Conservation (phyloP, 2,113 vertebrate genomes). For the Catharus minimus region DNA sequence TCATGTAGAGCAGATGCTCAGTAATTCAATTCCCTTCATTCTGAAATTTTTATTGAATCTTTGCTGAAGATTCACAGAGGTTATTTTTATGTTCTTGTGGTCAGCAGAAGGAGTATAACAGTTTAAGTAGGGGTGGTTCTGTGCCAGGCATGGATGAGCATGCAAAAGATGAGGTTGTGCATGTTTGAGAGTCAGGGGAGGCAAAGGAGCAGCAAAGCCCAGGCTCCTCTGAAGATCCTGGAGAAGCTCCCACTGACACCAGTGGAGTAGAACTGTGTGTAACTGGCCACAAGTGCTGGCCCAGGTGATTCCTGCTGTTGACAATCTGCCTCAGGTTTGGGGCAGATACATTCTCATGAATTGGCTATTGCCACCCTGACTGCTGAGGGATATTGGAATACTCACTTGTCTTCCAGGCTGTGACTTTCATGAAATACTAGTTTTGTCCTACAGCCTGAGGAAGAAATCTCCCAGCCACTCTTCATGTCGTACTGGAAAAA, state of each 20-base stretch:
- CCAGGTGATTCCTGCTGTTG: neutral
- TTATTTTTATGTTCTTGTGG: neutral
- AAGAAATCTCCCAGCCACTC: neutral
- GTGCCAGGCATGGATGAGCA: neutral
- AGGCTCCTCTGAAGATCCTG: neutral
- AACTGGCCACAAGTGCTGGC: neutral
- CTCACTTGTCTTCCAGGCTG: neutral
- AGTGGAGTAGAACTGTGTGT: neutral
- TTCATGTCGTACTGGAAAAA: neutral
- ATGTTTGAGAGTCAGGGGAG: neutral
- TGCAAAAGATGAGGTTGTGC: neutral
- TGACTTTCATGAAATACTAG: neutral
- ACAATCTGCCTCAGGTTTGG: neutral
- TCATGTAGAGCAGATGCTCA: neutral
- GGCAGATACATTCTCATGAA: fast-evolving
- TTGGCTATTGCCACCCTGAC: neutral
- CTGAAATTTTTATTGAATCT: neutral
- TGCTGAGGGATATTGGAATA: neutral
- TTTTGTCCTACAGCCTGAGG: neutral
- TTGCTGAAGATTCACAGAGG: neutral
- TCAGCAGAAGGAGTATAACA: neutral
- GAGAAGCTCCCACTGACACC: neutral
- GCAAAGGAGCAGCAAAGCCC: neutral
- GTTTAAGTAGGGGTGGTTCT: neutral
- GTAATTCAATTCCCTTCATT: neutral